Conservation (phyloP, 2,797 vertebrate species). For the Podargus strigoides region DNA sequence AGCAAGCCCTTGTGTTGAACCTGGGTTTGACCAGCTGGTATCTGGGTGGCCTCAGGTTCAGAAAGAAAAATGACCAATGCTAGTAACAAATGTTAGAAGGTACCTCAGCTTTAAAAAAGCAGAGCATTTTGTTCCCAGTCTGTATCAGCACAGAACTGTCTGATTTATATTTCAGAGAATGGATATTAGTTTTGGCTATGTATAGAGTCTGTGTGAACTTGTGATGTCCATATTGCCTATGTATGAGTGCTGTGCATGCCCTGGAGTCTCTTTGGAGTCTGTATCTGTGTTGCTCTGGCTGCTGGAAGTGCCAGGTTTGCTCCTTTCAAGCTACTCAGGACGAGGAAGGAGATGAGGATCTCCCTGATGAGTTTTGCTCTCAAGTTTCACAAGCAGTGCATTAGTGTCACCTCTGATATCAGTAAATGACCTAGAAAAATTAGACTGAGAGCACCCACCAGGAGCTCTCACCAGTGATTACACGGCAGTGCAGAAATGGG, state of each 20-base stretch:
- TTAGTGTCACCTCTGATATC: neutral
- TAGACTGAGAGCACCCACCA: neutral
- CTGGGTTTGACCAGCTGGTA: neutral
- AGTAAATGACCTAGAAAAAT: neutral
- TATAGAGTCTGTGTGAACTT: neutral
- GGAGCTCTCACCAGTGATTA: neutral
- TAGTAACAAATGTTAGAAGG: neutral
- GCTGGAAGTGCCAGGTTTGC: neutral
- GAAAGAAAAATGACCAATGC: neutral
- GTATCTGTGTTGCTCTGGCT: neutral
- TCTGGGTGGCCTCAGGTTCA: neutral
- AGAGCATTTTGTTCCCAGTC: neutral
- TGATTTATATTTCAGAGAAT: fast-evolving
- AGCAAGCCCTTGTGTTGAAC: neutral
- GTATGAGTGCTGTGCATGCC: fast-evolving
- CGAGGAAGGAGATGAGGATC: neutral
- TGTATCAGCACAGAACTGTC: neutral
- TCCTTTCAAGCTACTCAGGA: neutral
- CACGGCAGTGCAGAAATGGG: neutral
- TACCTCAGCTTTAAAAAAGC: neutral
- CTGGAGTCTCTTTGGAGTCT: neutral
- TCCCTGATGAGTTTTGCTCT: neutral
- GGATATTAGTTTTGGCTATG: neutral
- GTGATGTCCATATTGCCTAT: fast-evolving
- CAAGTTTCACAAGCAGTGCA: neutral